A percentile compares a stretch with the other conserved stretches of the same genome.
These are phyloP conservation scores for Oryzias javanicus DNA, from an alignment of 2,113 vertebrate species.

Conservation along the genomic window DNA sequence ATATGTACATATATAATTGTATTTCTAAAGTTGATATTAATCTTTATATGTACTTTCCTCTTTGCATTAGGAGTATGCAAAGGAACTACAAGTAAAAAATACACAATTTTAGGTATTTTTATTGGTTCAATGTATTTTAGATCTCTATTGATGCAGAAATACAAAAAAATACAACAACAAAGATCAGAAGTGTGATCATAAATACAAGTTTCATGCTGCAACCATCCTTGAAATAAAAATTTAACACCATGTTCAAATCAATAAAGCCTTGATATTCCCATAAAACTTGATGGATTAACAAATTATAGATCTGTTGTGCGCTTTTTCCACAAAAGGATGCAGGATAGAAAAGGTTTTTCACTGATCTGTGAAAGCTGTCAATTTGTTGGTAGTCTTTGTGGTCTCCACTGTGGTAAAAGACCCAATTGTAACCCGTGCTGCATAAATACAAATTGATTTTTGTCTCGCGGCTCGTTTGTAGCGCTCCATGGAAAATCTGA, in stretches of 20 bases:
- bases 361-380: conserved; percentile 9
- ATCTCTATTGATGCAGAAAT: conserved; percentile 16
- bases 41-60: no score
- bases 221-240: conserved; percentile 8
- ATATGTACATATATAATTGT: no score
- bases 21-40: no score
- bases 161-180: no score
- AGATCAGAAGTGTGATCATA: no score
- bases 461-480: conserved; percentile 49
- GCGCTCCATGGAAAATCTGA: conserved; percentile 25
- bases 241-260: conserved; percentile 2
- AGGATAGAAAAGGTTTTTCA: conserved; percentile 7
- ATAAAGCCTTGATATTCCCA: not conserved
- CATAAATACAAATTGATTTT: conserved; percentile 42
- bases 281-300: not conserved
- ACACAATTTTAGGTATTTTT: conserved; percentile 12
- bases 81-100: no score
- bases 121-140: not conserved
- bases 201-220: not conserved
- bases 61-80: no score
- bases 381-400: conserved; percentile 1
- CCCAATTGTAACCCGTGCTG: conserved; percentile 12
- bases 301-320: not conserved
- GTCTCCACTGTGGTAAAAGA: conserved; percentile 17
- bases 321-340: not conserved